phyloP scores from a whole-genome alignment of 2,797 vertebrate genomes.

The Lateolabrax maculatus region DNA sequence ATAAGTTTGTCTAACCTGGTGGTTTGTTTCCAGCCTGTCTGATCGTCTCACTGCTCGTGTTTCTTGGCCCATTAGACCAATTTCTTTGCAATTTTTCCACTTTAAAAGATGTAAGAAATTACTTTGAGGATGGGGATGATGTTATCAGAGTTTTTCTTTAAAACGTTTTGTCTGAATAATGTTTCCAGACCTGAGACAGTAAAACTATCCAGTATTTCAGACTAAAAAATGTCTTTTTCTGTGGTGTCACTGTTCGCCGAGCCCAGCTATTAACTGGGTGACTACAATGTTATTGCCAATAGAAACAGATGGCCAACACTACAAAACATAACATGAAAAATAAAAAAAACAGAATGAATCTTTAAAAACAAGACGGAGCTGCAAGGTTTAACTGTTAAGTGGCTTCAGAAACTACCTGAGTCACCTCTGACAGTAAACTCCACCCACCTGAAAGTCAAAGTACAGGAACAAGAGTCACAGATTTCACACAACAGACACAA shows the following conservation, averaged over 20 bases:
- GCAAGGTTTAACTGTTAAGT: too few species aligned
- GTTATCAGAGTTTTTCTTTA: too few species aligned
- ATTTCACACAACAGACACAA: neutral
- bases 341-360: neutral
- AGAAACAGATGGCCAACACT: too few species aligned
- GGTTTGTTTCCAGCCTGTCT: too few species aligned
- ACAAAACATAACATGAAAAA: neutral
- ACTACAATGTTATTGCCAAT: neutral
- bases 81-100: too few species aligned
- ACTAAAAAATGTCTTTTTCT: too few species aligned
- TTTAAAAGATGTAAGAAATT: too few species aligned
- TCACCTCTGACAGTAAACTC: constrained; percentile 8
- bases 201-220: neutral
- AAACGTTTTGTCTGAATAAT: neutral
- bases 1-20: too few species aligned
- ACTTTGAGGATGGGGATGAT: too few species aligned
- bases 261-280: neutral
- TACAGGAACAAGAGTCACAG: neutral
- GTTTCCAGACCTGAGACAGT: neutral
- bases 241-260: too few species aligned
- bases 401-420: neutral
- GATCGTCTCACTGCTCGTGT: too few species aligned
- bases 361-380: neutral
- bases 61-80: too few species aligned
- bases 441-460: constrained; percentile 28